Conservation (phyloP, 1,140 invertebrate genomes). For the Marisa cornuarietis region DNA sequence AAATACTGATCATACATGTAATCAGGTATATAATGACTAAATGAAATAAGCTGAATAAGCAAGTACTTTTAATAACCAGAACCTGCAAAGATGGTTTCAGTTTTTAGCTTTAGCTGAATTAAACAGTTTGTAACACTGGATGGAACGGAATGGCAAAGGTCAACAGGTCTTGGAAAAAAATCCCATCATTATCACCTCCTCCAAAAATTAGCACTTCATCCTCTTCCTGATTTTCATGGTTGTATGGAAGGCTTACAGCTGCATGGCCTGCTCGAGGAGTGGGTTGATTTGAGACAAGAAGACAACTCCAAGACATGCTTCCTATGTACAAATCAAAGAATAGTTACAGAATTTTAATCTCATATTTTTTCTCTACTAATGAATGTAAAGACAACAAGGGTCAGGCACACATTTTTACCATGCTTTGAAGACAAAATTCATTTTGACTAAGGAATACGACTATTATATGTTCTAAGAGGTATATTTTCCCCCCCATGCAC, state of each 20-base stretch:
- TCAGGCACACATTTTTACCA: too few species aligned
- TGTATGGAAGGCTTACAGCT: slow-evolving; percentile 52
- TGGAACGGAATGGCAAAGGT: slow-evolving; percentile 54
- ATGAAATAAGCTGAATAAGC: too few species aligned
- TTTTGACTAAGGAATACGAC: too few species aligned
- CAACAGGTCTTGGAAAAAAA: slow-evolving; percentile 57
- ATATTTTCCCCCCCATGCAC: not conserved
- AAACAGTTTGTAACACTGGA: slow-evolving; percentile 27
- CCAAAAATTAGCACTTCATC: slow-evolving; percentile 64
- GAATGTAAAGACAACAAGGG: too few species aligned
- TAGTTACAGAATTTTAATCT: not conserved
- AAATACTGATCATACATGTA: too few species aligned
- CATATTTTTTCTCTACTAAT: too few species aligned
- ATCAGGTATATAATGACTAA: too few species aligned
- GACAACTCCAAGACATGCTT: slow-evolving; percentile 44
- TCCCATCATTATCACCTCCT: slow-evolving; percentile 63
- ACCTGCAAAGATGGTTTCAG: too few species aligned
- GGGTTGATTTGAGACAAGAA: slow-evolving; percentile 46
- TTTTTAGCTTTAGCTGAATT: not conserved
- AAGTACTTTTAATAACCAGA: too few species aligned
- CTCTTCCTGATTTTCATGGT: slow-evolving; percentile 56
- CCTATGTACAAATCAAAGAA: slow-evolving; percentile 35
- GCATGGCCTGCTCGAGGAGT: slow-evolving; percentile 55
- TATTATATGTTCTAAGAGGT: not conserved
- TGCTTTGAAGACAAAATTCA: too few species aligned